Evolutionary conservation across 37 sponge, comb jelly and placozoan genomes (phyloP).

Genomic region (Spongilla lacustris): DNA sequence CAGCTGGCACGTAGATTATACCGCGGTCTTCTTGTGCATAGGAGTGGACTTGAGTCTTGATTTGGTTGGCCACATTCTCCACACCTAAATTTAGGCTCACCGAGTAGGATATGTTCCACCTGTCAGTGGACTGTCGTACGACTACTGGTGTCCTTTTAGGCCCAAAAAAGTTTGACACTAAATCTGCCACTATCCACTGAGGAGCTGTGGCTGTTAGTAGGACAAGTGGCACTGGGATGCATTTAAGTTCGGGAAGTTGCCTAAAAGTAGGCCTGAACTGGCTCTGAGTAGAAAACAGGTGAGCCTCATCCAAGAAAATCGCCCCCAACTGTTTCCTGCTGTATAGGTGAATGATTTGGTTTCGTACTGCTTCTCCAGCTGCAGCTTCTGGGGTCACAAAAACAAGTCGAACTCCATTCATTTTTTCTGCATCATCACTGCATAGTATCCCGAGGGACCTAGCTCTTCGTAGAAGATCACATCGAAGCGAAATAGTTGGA

Average conservation of each 20-base stretch:
- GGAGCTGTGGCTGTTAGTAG: background rate
- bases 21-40: background rate
- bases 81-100: background rate
- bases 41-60: background rate
- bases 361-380: background rate
- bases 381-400: background rate
- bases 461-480: background rate
- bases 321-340: background rate
- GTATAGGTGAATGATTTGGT: background rate
- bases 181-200: background rate
- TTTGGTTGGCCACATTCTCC: background rate
- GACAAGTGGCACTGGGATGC: background rate
- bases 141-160: background rate
- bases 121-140: background rate
- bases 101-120: background rate
- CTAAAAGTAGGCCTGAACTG: background rate
- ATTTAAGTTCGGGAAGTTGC: background rate
- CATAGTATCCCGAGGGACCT: background rate
- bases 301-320: background rate
- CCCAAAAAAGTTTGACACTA: background rate
- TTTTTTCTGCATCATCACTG: background rate
- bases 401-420: background rate
- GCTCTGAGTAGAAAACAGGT: background rate
- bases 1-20: background rate
- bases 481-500: background rate